Conservation (phyloP, 2,797 vertebrate genomes). For the Chelonia mydas region DNA sequence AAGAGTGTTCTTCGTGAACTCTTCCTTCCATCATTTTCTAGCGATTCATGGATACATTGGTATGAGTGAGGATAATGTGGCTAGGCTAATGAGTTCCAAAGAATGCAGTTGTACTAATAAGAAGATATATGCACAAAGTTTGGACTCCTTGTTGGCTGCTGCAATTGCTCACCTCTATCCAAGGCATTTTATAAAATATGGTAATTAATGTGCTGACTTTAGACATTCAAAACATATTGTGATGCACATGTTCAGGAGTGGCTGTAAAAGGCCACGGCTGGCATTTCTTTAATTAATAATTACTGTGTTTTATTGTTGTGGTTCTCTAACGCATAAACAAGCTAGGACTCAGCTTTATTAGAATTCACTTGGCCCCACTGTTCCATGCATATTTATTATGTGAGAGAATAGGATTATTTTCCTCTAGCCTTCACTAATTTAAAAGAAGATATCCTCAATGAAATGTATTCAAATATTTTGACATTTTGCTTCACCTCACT, state of each 20-base stretch:
- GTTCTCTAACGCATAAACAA: slow-evolving; percentile 83
- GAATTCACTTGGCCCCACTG: slow-evolving; percentile 81
- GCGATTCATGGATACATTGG: neutral
- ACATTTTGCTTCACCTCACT: slow-evolving; percentile 99
- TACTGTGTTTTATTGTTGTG: slow-evolving; percentile 87
- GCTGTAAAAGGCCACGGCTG: slow-evolving; percentile 84
- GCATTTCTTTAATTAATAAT: slow-evolving; percentile 87
- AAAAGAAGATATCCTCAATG: slow-evolving; percentile 92
- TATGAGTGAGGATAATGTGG: neutral
- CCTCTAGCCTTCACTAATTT: slow-evolving; percentile 87
- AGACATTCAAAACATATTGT: slow-evolving; percentile 79
- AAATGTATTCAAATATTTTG: slow-evolving; percentile 99
- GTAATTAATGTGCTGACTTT: slow-evolving; percentile 82
- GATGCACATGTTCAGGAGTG: slow-evolving; percentile 79
- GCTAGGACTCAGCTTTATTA: slow-evolving; percentile 82
- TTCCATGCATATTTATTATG: slow-evolving; percentile 88
- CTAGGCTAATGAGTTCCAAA: slow-evolving; percentile 36
- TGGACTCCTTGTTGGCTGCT: slow-evolving; percentile 8
- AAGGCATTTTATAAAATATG: slow-evolving; percentile 78
- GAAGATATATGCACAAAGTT: slow-evolving; percentile 3
- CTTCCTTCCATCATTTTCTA: neutral
- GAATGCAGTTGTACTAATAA: slow-evolving; percentile 45
- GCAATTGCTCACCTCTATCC: slow-evolving; percentile 46
- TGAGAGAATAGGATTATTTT: slow-evolving; percentile 86
- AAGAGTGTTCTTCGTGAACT: neutral